Conservation (phyloP, 2,888 invertebrate species). For the Mythimna vitellina region DNA sequence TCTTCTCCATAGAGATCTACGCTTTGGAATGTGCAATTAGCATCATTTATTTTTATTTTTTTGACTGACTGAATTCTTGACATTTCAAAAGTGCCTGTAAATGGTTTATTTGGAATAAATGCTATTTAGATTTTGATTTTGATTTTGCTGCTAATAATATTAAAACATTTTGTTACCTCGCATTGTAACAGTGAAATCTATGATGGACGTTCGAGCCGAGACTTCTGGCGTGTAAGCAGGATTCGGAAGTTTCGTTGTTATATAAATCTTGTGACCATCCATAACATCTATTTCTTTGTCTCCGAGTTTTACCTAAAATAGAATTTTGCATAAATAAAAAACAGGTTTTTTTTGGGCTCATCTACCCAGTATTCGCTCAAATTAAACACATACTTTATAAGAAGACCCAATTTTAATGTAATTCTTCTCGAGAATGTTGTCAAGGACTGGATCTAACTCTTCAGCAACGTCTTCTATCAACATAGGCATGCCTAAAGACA, state of each 20-base stretch:
- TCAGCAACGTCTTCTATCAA: conserved; percentile 97
- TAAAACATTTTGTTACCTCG: conserved; percentile 90
- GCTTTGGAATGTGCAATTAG: no score
- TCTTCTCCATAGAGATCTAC: no score
- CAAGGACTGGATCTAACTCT: conserved; percentile 96
- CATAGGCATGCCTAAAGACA: conserved; percentile 94
- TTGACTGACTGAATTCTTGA: no score
- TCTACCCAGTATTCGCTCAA: conserved; percentile 70
- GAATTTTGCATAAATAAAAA: neutral
- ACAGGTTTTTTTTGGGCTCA: neutral
- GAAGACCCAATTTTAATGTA: conserved; percentile 95
- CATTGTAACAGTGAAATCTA: conserved; percentile 97
- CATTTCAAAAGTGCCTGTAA: no score
- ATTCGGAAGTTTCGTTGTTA: conserved; percentile 97
- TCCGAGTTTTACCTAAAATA: conserved; percentile 93
- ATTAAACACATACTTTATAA: conserved; percentile 90
- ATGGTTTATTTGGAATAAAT: no score
- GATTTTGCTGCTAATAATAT: neutral
- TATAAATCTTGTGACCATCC: conserved; percentile 93
- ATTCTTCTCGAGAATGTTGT: conserved; percentile 96
- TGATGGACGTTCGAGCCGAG: conserved; percentile 95
- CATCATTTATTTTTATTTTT: no score
- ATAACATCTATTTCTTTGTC: conserved; percentile 96
- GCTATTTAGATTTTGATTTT: no score
- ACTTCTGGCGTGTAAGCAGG: conserved; percentile 97